Percentiles rank a stretch among this genome's conserved stretches.
Conservation (phyloP, 2,888 invertebrate species). For the Anodontia alba region DNA sequence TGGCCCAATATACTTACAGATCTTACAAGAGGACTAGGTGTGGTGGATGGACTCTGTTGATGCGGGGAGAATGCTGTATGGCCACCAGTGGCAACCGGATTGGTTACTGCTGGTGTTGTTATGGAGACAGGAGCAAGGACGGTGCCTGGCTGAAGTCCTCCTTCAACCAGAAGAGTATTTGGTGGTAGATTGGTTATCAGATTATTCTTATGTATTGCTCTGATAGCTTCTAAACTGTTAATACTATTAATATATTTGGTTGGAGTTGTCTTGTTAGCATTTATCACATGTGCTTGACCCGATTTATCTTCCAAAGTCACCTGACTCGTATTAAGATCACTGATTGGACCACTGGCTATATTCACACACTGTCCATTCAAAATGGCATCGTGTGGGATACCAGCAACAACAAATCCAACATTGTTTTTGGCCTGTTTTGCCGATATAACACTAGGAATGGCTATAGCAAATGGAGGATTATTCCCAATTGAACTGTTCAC, state of each 20-base stretch:
- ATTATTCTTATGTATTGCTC: slow-evolving; percentile 59
- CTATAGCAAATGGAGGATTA: slow-evolving; percentile 68
- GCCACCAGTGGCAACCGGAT: slow-evolving; percentile 56
- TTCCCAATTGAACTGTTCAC: slow-evolving; percentile 58
- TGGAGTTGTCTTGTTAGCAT: slow-evolving; percentile 34
- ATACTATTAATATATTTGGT: slow-evolving; percentile 47
- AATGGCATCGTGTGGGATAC: slow-evolving; percentile 71
- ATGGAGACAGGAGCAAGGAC: slow-evolving; percentile 66
- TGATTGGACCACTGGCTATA: slow-evolving; percentile 70
- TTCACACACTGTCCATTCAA: slow-evolving; percentile 80
- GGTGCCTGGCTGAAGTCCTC: slow-evolving; percentile 65
- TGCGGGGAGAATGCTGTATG: slow-evolving; percentile 50
- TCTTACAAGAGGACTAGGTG: slow-evolving; percentile 68
- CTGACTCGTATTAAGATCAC: slow-evolving; percentile 65
- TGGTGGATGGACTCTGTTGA: slow-evolving; percentile 62
- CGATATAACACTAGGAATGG: slow-evolving; percentile 71
- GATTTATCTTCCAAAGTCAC: slow-evolving; percentile 56
- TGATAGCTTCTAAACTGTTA: slow-evolving; percentile 51
- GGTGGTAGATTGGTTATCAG: slow-evolving; percentile 61
- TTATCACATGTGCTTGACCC: slow-evolving; percentile 47
- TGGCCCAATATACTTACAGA: slow-evolving; percentile 77
- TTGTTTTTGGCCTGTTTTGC: slow-evolving; percentile 72
- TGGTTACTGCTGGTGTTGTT: slow-evolving; percentile 50
- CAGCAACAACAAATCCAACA: slow-evolving; percentile 73
- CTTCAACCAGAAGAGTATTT: slow-evolving; percentile 74